Conservation (phyloP, 2,888 invertebrate genomes). For the Melieria omissa region DNA sequence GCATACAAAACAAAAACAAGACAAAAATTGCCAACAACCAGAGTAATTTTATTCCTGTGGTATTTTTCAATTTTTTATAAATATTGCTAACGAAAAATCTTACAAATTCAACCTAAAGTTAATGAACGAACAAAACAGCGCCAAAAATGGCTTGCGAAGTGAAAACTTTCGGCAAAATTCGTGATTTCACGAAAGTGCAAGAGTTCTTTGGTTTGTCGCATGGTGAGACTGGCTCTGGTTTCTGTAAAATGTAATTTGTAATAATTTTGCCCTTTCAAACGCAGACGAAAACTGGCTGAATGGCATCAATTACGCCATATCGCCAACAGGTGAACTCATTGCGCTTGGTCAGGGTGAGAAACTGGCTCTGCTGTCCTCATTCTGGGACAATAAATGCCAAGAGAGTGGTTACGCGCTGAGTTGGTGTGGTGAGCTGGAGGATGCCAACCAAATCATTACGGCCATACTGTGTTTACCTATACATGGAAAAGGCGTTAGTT, state of each 20-base stretch:
- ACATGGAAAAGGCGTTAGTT: slow-evolving; percentile 67
- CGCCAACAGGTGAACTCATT: slow-evolving; percentile 78
- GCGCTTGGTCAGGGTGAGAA: slow-evolving; percentile 75
- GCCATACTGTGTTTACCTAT: slow-evolving; percentile 69
- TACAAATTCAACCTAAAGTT: slow-evolving; percentile 11
- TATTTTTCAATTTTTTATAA: not conserved
- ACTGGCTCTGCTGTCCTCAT: slow-evolving; percentile 75
- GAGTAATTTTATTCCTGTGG: not conserved
- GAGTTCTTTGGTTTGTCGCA: slow-evolving; percentile 71
- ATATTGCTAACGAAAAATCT: not conserved
- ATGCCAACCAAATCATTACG: slow-evolving; percentile 68
- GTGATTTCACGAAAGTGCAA: slow-evolving; percentile 71
- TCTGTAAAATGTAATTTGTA: not conserved
- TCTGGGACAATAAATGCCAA: slow-evolving; percentile 69
- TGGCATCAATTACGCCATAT: slow-evolving; percentile 74
- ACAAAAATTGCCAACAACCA: not conserved
- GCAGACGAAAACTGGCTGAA: slow-evolving; percentile 75
- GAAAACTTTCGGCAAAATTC: slow-evolving; percentile 73
- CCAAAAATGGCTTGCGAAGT: slow-evolving; percentile 71
- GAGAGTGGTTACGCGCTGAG: slow-evolving; percentile 69
- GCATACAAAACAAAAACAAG: slow-evolving; percentile 12
- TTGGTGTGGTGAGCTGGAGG: slow-evolving; percentile 71
- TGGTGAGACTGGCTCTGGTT: slow-evolving; percentile 50
- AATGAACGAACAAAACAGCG: slow-evolving; percentile 6
- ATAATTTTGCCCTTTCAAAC: not conserved